Evolutionary conservation across 2,888 invertebrate species (phyloP), one percentile per base, ranked within the genome.

Genomic region (Pammene fasciana): DNA sequence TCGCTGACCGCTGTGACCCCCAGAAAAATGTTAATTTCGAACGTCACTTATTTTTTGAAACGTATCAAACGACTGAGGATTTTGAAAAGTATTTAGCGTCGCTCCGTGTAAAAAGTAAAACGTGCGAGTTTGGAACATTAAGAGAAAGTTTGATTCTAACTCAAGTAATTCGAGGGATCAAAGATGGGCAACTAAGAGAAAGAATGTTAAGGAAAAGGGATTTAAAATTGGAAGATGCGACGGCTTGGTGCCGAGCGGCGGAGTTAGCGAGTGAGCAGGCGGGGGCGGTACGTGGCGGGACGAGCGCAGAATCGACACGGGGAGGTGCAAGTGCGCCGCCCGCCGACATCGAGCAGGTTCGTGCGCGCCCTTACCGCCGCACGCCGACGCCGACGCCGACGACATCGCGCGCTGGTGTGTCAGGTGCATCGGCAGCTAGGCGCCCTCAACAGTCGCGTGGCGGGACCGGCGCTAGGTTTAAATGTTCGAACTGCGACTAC

Each of bases 131-230:
- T 38, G 75, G 71, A 11, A 55, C 26, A 9, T 34, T 76, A 34
- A 46, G 68, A 16, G 70, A 67, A 9, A 75, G 73, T 54, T 38
- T 76, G 13, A 71, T 74, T 50, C 41, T 74, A 34, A 74, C 73
- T n/a, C 74, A 76, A 60, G 52, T 71, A 4, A 75, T 75, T 38
- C 54, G 75, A 52, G 76, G 73, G 3, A 46, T 76, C 18, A 72
- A 71, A 54, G 68, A 75, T 70, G 41, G 38, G 1, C 54, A 72
- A 13, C 26, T 68, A 10, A 52, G 70, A 5, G 66, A 72, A 34
- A 56, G 36, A 41, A 54, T 68, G 50, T 16, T 72, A n/a, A 45
- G 56, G 18, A 64, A 67, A 14, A 16, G 26, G 7, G 18, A 54
- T 45, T 55, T 68, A 36, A 38, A 45, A 38, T 43, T 72, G n/a